A percentile compares a stretch with the other conserved stretches of the same genome.
These are phyloP conservation scores for Protobothrops mucrosquamatus DNA, from an alignment of 2,113 vertebrate species.

Conservation along the genomic window DNA sequence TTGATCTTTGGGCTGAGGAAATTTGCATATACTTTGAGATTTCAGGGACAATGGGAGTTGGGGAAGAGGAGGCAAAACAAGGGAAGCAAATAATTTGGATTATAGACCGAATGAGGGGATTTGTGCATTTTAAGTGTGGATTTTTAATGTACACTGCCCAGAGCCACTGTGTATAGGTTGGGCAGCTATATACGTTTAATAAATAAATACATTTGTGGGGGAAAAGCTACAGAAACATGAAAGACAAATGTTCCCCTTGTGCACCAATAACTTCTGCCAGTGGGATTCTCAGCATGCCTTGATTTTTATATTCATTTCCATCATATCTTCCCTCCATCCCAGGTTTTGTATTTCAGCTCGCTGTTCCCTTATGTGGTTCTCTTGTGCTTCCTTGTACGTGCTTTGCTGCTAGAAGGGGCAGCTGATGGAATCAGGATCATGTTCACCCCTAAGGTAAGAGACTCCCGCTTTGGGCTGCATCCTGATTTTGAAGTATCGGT, in stretches of 20 bases:
- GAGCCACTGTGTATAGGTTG: background rate
- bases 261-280: background rate
- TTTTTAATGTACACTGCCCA: background rate
- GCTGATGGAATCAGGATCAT: constrained; percentile 74
- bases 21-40: background rate
- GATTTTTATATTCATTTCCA: background rate
- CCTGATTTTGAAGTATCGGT: background rate
- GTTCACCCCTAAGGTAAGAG: constrained; percentile 74
- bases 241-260: background rate
- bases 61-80: background rate
- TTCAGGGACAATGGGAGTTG: background rate
- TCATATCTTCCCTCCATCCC: background rate
- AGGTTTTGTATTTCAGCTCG: constrained; percentile 78
- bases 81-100: background rate
- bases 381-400: constrained; percentile 77
- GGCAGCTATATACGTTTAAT: background rate
- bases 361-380: constrained; percentile 76
- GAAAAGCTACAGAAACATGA: background rate
- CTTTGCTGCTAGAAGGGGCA: constrained; percentile 73
- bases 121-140: background rate
- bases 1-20: background rate
- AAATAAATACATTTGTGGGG: background rate
- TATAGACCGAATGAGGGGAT: background rate
- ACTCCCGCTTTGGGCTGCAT: too few relatives aligned
- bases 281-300: background rate